Conservation (phyloP, 1,140 invertebrate species). For the Mylabris phalerata region DNA sequence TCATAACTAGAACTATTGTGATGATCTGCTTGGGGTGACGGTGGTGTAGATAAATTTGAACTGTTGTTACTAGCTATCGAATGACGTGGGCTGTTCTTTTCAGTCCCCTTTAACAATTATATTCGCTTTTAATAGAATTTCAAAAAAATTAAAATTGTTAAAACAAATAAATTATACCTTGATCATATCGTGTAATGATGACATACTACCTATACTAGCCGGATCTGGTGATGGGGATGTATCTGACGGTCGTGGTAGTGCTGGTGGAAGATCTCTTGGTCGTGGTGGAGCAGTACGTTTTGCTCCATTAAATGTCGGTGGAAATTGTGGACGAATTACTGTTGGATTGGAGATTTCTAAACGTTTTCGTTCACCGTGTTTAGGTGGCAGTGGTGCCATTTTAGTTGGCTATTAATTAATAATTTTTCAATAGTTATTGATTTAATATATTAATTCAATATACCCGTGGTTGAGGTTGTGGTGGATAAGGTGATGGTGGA, state of each 20-base stretch:
- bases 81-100: conserved; percentile 51
- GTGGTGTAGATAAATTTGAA: conserved; percentile 69
- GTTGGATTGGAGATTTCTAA: conserved; percentile 47
- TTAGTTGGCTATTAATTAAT: conserved; percentile 25
- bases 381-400: conserved; percentile 37
- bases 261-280: conserved; percentile 54
- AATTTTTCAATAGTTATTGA: conserved; percentile 1
- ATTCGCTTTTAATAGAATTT: neutral
- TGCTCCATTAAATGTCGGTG: conserved; percentile 45
- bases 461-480: conserved; percentile 42
- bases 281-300: conserved; percentile 51
- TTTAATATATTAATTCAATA: conserved; percentile 21
- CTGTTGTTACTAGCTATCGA: conserved; percentile 77
- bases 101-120: conserved; percentile 31
- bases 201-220: conserved; percentile 63
- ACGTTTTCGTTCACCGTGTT: conserved; percentile 41
- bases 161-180: conserved; percentile 38
- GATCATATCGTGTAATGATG: conserved; percentile 65
- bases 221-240: conserved; percentile 47
- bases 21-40: conserved; percentile 66
- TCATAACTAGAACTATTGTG: conserved; percentile 63
- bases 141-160: neutral
- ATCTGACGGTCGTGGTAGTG: conserved; percentile 51
- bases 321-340: conserved; percentile 40
- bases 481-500: conserved; percentile 29